These are phyloP conservation scores for Nilaparvata lugens DNA, from an alignment of 1,140 invertebrate genomes.

Conservation along the genomic window DNA sequence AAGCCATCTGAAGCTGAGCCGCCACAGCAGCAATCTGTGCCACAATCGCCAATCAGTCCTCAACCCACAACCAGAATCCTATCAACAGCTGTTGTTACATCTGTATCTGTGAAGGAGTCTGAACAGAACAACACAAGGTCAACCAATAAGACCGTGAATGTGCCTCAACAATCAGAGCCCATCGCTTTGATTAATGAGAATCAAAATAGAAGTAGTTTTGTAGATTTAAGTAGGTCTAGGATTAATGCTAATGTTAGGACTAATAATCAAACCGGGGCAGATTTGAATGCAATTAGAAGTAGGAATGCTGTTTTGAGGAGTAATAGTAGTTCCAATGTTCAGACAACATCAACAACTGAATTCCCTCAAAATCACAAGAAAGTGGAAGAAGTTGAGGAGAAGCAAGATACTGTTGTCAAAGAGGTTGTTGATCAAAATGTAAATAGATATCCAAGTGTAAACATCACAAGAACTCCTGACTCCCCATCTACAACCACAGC, in stretches of 20 bases:
- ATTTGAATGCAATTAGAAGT: too few species aligned
- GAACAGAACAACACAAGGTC: neutral
- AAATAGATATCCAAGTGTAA: constrained; percentile 1
- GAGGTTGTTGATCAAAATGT: neutral
- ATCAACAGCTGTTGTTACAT: constrained; percentile 26
- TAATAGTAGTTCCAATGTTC: neutral
- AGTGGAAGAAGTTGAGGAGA: too few species aligned
- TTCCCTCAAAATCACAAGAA: neutral
- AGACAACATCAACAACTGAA: neutral
- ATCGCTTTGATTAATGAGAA: too few species aligned
- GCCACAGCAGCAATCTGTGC: neutral
- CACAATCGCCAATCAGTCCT: neutral
- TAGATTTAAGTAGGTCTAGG: constrained; percentile 3
- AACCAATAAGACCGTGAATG: neutral
- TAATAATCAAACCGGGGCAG: neutral
- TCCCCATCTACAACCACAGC: neutral
- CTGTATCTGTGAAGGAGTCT: constrained; percentile 23
- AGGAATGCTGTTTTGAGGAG: too few species aligned
- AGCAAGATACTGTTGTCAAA: too few species aligned
- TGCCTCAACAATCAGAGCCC: neutral
- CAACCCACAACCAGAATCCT: constrained; percentile 18
- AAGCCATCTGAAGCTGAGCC: neutral
- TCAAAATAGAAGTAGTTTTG: too few species aligned
- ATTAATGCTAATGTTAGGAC: neutral
- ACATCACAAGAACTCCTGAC: constrained; percentile 5